Evolutionary conservation across 53 echinoderm and acorn worm species (phyloP), one percentile per base, ranked within the genome.

Genomic region (Antedon mediterranea): DNA sequence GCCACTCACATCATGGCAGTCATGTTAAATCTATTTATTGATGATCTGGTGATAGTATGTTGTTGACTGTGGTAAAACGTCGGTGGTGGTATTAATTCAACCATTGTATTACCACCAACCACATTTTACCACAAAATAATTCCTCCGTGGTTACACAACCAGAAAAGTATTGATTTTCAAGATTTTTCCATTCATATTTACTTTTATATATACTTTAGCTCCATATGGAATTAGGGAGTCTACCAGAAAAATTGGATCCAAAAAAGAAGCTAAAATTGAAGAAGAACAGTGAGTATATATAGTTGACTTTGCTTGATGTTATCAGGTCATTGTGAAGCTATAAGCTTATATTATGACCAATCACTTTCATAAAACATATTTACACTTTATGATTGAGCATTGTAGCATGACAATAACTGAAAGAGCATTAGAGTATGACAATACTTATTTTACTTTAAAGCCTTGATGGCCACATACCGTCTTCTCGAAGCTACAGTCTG

Each of bases 281-380:
- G 90, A 92, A 27, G 90, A 92, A 26, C 86, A 90, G 97, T 97
- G 78, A 97, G 97, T 89, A 71, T n/a, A n/a, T n/a, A n/a, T n/a
- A n/a, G 71, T 79, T 37, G 37, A 37, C 37, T 11, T 6, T 37
- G 4, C 11, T 37, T 37, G 4, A 6, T 37, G 11, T 37, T 11
- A 37, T 37, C 11, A 6, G 11, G 11, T 37, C 11, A 37, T 6
- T 37, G 37, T 37, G 37, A 11, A 6, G 37, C 37, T 37, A 11
- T 37, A 37, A 11, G 4, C 11, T 37, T 4, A 11, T 37, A 11
- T 4, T 37, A 6, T 37, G 37, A 6, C 37, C 37, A 4, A 37
- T 37, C 37, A 4, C 37, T 37, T 37, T 37, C 4, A 37, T 37
- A 37, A 37, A 6, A 37, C n/a, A 37, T 72, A 28, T 8, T 30